phyloP scores from a whole-genome alignment of 2,113 vertebrate species.

The Nematolebias whitei region DNA sequence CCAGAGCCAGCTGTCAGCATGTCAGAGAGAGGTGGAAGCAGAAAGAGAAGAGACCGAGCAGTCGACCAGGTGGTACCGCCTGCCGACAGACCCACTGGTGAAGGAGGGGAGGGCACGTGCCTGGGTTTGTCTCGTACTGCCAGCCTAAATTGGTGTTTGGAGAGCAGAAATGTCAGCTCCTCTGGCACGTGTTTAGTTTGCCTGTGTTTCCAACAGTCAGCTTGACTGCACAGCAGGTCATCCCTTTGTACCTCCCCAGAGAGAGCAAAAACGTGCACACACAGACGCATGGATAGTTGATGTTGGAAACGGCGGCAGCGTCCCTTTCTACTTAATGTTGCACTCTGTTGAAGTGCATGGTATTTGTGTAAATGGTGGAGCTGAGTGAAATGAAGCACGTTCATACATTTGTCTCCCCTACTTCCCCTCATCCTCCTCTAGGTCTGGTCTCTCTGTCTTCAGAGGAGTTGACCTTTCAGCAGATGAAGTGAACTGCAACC shows the following conservation, averaged over 20 bases:
- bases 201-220: conserved; percentile 34
- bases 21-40: conserved; percentile 31
- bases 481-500: conserved; percentile 52
- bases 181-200: conserved; percentile 62
- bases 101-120: conserved; percentile 17
- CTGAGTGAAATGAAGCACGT: conserved; percentile 56
- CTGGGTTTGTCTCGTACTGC: conserved; percentile 45
- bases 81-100: conserved; percentile 41
- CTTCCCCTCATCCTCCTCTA: conserved; percentile 16
- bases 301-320: not conserved
- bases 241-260: conserved; percentile 30
- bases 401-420: conserved; percentile 63
- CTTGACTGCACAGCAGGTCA: conserved; percentile 38
- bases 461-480: conserved; percentile 65
- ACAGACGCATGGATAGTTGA: not conserved
- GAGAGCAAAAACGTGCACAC: conserved; percentile 10
- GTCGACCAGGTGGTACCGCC: conserved; percentile 68
- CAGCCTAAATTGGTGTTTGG: conserved; percentile 66
- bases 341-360: not conserved
- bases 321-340: conserved; percentile 37
- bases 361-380: conserved; percentile 34
- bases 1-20: conserved; percentile 57
- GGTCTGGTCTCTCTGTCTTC: conserved; percentile 40
- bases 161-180: conserved; percentile 66
- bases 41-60: conserved; percentile 22